These are phyloP conservation scores for Anas bernieri DNA, from an alignment of 2,797 vertebrate genomes.

Conservation along the genomic window DNA sequence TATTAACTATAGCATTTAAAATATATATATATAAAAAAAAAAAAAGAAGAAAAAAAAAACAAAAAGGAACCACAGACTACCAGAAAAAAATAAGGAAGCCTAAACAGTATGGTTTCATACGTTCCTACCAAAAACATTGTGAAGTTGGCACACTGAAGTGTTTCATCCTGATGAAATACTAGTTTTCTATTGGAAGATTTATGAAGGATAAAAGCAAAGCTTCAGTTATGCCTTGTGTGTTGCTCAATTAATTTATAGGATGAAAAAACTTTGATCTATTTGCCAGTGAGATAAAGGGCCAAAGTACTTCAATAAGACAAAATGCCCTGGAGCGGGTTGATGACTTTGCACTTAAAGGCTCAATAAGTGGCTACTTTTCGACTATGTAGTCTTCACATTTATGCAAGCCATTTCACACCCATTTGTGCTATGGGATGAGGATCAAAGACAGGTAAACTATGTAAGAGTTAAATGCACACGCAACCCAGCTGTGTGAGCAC, in stretches of 20 bases:
- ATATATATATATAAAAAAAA: not conserved
- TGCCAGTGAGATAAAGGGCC: not conserved
- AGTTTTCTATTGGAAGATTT: not conserved
- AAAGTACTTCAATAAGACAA: not conserved
- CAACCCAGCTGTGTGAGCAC: not conserved
- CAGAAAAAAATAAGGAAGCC: not conserved
- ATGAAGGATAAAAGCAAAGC: not conserved
- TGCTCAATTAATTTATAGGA: not conserved
- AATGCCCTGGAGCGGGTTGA: not conserved
- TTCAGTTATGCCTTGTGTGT: not conserved
- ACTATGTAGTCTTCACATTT: not conserved
- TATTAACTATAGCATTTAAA: not conserved
- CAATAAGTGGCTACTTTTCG: fast-evolving
- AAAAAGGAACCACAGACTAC: not conserved
- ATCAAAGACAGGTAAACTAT: fast-evolving
- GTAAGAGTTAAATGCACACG: not conserved
- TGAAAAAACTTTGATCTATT: not conserved
- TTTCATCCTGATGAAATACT: not conserved
- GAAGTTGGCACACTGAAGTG: not conserved
- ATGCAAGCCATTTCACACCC: not conserved
- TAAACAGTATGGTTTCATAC: not conserved
- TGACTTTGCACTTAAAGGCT: not conserved
- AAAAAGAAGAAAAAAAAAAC: not conserved
- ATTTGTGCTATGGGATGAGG: fast-evolving
- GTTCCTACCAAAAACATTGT: not conserved